phyloP scores from a whole-genome alignment of 2,113 vertebrate species.

The Haplochromis burtoni region DNA sequence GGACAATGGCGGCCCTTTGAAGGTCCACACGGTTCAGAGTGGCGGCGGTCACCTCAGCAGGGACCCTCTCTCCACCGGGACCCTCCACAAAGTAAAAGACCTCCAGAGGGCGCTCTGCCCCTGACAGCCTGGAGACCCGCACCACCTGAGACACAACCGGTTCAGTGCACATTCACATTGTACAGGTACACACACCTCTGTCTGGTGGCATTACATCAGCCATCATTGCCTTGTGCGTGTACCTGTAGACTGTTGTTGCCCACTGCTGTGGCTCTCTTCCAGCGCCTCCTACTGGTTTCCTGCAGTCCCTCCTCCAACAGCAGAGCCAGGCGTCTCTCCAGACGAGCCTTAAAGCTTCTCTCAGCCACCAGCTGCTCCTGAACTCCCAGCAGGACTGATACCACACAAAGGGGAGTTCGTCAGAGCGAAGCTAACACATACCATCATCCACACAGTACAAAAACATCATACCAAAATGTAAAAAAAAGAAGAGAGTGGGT shows the following conservation, averaged over 20 bases:
- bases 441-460: not conserved
- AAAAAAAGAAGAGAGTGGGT: not conserved
- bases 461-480: not conserved
- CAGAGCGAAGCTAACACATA: not conserved
- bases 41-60: conserved; percentile 77
- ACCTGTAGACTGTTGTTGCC: conserved; percentile 90
- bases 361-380: conserved; percentile 79
- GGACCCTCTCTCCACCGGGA: conserved; percentile 79
- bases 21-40: conserved; percentile 87
- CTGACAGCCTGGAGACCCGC: conserved; percentile 77
- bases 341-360: conserved; percentile 86
- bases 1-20: conserved; percentile 90
- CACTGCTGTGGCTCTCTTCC: conserved; percentile 81
- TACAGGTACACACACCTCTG: not conserved
- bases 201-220: not conserved
- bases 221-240: not conserved
- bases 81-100: conserved; percentile 93
- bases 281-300: conserved; percentile 70
- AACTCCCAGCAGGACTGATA: conserved; percentile 79
- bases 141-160: conserved; percentile 77
- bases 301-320: conserved; percentile 82
- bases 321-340: conserved; percentile 88
- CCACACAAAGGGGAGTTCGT: not conserved
- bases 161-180: not conserved
- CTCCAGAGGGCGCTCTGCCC: conserved; percentile 80